Conservation (phyloP, 2,888 invertebrate species). For the Flabesymbios commensalis region DNA sequence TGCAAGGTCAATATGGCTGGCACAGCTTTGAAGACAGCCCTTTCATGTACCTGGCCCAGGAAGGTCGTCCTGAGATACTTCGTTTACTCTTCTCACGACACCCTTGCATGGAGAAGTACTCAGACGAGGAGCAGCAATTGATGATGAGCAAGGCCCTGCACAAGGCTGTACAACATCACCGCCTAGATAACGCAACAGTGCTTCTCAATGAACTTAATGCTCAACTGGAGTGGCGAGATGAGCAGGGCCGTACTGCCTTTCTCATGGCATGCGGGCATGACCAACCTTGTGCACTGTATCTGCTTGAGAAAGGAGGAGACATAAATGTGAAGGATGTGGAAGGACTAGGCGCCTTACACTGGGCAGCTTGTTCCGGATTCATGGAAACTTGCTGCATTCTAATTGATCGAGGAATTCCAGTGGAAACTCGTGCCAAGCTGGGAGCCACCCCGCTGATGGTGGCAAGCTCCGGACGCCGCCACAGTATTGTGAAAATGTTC, state of each 20-base stretch:
- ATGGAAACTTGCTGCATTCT: constrained; percentile 21
- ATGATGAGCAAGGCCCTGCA: constrained; percentile 32
- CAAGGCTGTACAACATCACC: constrained; percentile 29
- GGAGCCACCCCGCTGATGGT: constrained; percentile 40
- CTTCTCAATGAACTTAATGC: constrained; percentile 27
- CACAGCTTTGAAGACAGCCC: constrained; percentile 37
- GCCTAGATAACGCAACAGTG: constrained; percentile 33
- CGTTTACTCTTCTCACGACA: constrained; percentile 26
- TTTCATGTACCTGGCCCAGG: constrained; percentile 38
- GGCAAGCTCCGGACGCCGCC: constrained; percentile 34
- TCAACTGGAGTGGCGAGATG: constrained; percentile 26
- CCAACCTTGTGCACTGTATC: constrained; percentile 28
- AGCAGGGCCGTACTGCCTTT: constrained; percentile 30
- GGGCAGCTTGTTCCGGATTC: constrained; percentile 36
- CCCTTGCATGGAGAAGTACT: constrained; percentile 29
- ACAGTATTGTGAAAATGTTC: constrained; percentile 19
- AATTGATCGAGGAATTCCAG: constrained; percentile 18
- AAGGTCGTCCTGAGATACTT: constrained; percentile 34
- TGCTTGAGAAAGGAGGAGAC: constrained; percentile 32
- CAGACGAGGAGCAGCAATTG: constrained; percentile 25
- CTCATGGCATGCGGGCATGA: constrained; percentile 35
- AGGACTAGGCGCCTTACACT: constrained; percentile 36
- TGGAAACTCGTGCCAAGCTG: constrained; percentile 29
- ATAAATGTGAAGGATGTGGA: constrained; percentile 22
- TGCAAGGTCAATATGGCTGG: constrained; percentile 35